A percentile compares a stretch with the other conserved stretches of the same genome.
Evolutionary conservation across 2,888 invertebrate genomes (phyloP).

Genomic region (Alentia gelatinosa): DNA sequence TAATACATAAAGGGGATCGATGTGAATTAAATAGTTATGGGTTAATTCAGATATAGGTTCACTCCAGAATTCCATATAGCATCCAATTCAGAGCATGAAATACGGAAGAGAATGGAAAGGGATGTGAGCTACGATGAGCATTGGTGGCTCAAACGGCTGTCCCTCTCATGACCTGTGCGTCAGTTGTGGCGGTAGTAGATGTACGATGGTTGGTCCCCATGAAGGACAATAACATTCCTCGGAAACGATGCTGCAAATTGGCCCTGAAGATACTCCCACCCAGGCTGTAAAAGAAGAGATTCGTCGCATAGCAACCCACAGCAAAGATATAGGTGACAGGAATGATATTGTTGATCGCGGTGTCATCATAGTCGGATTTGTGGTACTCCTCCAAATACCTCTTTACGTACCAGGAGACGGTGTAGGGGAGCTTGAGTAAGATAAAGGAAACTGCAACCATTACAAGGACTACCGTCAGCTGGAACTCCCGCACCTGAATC

Average conservation of each 20-base stretch:
- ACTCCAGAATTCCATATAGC: no score
- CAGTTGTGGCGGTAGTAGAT: no score
- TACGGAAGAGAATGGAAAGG: no score
- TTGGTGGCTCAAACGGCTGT: no score
- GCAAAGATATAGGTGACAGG: background rate
- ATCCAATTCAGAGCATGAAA: no score
- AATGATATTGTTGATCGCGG: background rate
- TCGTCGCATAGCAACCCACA: background rate
- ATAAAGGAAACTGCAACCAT: background rate
- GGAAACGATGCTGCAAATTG: background rate
- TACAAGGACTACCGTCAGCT: background rate
- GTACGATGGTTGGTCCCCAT: no score
- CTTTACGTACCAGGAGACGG: background rate
- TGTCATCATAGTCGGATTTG: background rate
- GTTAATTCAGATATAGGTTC: no score
- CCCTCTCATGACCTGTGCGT: no score
- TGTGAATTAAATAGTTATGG: no score
- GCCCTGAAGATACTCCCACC: background rate
- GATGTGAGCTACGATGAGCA: no score
- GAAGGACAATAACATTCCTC: background rate
- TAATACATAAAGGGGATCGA: no score
- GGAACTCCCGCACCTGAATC: background rate
- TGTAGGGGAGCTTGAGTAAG: conserved; percentile 20
- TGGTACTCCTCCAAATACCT: background rate
- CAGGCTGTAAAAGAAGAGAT: conserved; percentile 14